phyloP scores from a whole-genome alignment of 1,140 invertebrate genomes.

The Cepaea nemoralis region DNA sequence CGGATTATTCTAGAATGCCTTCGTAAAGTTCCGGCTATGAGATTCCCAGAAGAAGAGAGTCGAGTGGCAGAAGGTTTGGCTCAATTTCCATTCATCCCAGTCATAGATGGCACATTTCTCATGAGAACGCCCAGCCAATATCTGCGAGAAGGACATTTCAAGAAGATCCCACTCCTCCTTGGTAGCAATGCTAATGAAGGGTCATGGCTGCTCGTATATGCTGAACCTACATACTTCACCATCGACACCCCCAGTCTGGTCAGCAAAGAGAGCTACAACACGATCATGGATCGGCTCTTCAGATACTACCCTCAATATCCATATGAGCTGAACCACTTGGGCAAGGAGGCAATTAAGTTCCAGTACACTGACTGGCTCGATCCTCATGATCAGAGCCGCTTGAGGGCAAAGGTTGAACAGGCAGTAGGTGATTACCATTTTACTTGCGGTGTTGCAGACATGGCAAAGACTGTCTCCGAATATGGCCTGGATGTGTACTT shows the following conservation, averaged over 20 bases:
- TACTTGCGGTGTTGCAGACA: slow-evolving; percentile 94
- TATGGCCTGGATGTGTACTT: slow-evolving; percentile 88
- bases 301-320: slow-evolving; percentile 73
- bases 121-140: slow-evolving; percentile 84
- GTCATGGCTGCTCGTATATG: slow-evolving; percentile 94
- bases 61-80: slow-evolving; percentile 80
- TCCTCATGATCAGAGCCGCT: slow-evolving; percentile 85
- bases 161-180: slow-evolving; percentile 93
- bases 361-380: slow-evolving; percentile 93
- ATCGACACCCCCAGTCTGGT: slow-evolving; percentile 47
- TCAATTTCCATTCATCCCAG: slow-evolving; percentile 90
- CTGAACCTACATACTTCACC: slow-evolving; percentile 64
- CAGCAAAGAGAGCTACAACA: slow-evolving; percentile 54
- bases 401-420: slow-evolving; percentile 88
- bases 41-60: slow-evolving; percentile 87
- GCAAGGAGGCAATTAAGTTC: slow-evolving; percentile 87
- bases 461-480: slow-evolving; percentile 78
- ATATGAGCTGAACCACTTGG: slow-evolving; percentile 80
- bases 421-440: slow-evolving; percentile 97
- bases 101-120: slow-evolving; percentile 91
- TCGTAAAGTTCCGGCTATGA: slow-evolving; percentile 79
- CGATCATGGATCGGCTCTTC: slow-evolving; percentile 42
- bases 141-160: slow-evolving; percentile 83
- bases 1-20: slow-evolving; percentile 82
- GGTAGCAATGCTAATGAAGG: slow-evolving; percentile 92